These are phyloP conservation scores for Mugil cephalus DNA, from an alignment of 2,113 vertebrate genomes.

Conservation along the genomic window DNA sequence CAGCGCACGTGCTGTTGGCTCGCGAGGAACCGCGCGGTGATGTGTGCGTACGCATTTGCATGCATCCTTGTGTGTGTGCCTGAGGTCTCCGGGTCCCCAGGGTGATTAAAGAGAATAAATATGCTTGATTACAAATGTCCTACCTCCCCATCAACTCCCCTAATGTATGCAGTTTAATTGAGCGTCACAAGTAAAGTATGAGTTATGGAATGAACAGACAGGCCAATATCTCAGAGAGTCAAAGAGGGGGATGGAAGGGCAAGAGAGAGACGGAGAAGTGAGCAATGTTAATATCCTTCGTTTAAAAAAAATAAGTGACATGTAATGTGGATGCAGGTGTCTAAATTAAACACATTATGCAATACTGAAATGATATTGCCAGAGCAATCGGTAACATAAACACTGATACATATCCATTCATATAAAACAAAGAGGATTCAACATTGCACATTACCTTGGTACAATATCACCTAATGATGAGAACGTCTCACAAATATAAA, in stretches of 20 bases:
- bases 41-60: conserved; percentile 46
- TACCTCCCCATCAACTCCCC: conserved; percentile 78
- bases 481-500: conserved; percentile 3
- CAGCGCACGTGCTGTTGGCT: conserved; percentile 17
- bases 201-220: conserved; percentile 82
- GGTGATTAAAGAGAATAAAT: conserved; percentile 87
- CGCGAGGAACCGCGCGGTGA: conserved; percentile 17
- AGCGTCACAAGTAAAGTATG: conserved; percentile 81
- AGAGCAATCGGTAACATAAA: conserved; percentile 38
- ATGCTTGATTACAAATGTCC: conserved; percentile 86
- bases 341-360: conserved; percentile 56
- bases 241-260: conserved; percentile 23
- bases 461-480: not conserved
- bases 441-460: conserved; percentile 22
- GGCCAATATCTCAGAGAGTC: conserved; percentile 77
- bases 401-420: conserved; percentile 15
- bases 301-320: conserved; percentile 49
- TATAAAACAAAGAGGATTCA: not conserved
- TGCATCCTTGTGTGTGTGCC: conserved; percentile 58
- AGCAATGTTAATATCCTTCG: conserved; percentile 44
- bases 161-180: conserved; percentile 88
- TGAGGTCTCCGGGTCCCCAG: conserved; percentile 79
- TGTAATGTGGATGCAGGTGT: conserved; percentile 50
- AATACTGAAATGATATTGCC: conserved; percentile 10
- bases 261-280: not conserved